These are phyloP conservation scores for Parochlus steinenii DNA, from an alignment of 2,888 invertebrate species.

Conservation along the genomic window DNA sequence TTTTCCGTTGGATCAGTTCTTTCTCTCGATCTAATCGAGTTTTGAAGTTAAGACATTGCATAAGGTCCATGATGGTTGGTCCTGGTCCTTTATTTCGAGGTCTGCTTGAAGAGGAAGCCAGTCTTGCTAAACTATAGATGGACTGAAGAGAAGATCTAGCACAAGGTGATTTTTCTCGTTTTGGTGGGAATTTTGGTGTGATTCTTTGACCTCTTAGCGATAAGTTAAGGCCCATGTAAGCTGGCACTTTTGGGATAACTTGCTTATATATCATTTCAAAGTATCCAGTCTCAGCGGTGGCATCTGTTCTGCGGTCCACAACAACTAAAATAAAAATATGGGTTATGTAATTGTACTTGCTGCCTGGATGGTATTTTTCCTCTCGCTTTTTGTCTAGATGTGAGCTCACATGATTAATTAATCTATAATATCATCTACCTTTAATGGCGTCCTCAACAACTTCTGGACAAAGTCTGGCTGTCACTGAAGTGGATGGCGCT, in stretches of 20 bases:
- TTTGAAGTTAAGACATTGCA: conserved; percentile 12
- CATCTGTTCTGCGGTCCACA: conserved; percentile 51
- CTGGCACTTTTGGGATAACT: conserved; percentile 57
- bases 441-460: conserved; percentile 82
- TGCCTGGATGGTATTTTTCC: too few relatives aligned
- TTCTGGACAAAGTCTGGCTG: conserved; percentile 68
- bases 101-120: conserved; percentile 10
- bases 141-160: conserved; percentile 8
- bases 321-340: conserved; percentile 42
- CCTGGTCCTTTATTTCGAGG: conserved; percentile 6
- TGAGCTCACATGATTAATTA: too few relatives aligned
- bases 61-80: conserved; percentile 11
- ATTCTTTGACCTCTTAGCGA: conserved; percentile 28
- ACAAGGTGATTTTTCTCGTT: conserved; percentile 6
- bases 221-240: conserved; percentile 48
- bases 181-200: conserved; percentile 18
- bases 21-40: conserved; percentile 10
- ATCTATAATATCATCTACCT: too few relatives aligned
- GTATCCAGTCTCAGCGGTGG: conserved; percentile 60
- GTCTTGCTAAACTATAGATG: conserved; percentile 8
- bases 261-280: conserved; percentile 70
- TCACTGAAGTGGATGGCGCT: conserved; percentile 79
- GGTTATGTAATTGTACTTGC: too few relatives aligned
- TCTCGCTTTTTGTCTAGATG: too few relatives aligned
- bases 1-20: conserved; percentile 11